Percentiles rank a stretch among this genome's conserved stretches.
Conservation (phyloP, 2,888 invertebrate genomes). For the Amaurobius ferox region DNA sequence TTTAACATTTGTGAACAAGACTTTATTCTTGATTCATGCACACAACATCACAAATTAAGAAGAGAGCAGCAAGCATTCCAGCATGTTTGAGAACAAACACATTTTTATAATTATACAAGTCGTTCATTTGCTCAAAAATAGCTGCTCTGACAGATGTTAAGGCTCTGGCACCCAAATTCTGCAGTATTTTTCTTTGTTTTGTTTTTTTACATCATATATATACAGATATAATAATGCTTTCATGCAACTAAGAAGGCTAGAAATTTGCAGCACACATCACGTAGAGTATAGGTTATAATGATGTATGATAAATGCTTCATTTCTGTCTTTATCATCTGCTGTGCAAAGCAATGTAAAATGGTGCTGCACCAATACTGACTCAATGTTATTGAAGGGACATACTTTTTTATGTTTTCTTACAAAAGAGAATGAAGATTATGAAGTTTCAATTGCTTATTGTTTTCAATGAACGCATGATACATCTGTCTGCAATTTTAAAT, state of each 20-base stretch:
- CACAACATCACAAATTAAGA: constrained; percentile 72
- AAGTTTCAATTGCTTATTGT: neutral
- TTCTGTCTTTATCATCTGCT: constrained; percentile 29
- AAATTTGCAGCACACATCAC: constrained; percentile 66
- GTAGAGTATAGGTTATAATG: constrained; percentile 57
- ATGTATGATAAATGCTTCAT: constrained; percentile 34
- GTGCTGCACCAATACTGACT: constrained; percentile 60
- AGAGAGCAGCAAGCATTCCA: constrained; percentile 71
- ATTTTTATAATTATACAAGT: constrained; percentile 51
- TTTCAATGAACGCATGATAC: neutral
- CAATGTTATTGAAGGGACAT: neutral
- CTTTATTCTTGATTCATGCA: constrained; percentile 73
- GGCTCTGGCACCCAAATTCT: constrained; percentile 56
- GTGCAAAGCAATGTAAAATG: constrained; percentile 62
- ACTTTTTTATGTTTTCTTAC: neutral
- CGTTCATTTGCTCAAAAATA: constrained; percentile 64
- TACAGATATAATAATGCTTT: constrained; percentile 68
- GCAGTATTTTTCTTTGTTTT: constrained; percentile 27
- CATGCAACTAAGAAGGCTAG: constrained; percentile 70
- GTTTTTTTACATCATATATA: constrained; percentile 64
- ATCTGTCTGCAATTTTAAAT: constrained; percentile 5
- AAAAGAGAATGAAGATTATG: neutral
- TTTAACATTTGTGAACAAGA: constrained; percentile 65
- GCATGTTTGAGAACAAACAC: constrained; percentile 62
- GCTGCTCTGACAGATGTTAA: constrained; percentile 68